These are phyloP conservation scores for Elephantulus edwardii DNA, from an alignment of 2,113 vertebrate species.

Conservation along the genomic window DNA sequence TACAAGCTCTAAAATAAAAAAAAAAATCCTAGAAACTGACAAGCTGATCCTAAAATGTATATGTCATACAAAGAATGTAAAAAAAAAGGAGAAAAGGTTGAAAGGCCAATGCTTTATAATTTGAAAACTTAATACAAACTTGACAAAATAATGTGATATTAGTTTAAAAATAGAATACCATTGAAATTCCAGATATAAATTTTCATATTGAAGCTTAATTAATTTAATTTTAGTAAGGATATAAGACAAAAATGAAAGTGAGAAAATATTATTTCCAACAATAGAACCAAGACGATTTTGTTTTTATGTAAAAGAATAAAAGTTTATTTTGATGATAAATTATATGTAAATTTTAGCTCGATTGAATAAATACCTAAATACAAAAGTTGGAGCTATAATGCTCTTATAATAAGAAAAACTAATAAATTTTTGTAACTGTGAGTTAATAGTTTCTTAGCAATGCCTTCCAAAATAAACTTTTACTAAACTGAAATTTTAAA, in stretches of 20 bases:
- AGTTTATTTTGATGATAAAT: neutral
- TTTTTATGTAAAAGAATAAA: neutral
- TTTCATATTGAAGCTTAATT: neutral
- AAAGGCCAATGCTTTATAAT: neutral
- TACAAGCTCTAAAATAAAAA: neutral
- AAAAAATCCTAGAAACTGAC: neutral
- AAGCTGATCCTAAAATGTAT: neutral
- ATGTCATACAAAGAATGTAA: neutral
- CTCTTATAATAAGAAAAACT: no score
- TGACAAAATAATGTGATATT: neutral
- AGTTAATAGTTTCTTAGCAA: no score
- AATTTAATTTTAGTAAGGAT: neutral
- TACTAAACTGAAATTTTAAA: no score
- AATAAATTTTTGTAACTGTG: no score
- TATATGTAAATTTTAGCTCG: neutral
- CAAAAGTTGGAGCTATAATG: neutral
- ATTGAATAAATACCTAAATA: neutral
- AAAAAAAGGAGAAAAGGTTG: neutral
- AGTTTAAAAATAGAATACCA: neutral
- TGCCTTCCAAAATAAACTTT: no score
- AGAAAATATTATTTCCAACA: neutral
- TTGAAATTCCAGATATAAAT: neutral
- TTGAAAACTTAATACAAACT: neutral
- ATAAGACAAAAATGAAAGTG: neutral
- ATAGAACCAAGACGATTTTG: neutral